Conservation (phyloP, 2,113 vertebrate genomes). For the Hirundichthys speculiger region DNA sequence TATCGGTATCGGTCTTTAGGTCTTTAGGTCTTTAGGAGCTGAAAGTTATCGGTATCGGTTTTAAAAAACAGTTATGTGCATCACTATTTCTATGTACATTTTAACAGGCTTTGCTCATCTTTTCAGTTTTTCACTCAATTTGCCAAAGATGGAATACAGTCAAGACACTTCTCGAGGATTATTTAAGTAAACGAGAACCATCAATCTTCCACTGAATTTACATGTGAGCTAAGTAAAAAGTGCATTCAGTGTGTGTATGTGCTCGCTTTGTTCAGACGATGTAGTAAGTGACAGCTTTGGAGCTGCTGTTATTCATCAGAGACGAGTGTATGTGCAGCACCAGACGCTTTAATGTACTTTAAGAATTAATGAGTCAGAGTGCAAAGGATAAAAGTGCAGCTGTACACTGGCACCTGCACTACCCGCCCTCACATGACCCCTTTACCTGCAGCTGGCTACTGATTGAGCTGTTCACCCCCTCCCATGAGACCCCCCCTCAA, state of each 20-base stretch:
- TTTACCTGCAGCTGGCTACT: slow-evolving; percentile 78
- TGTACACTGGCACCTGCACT: slow-evolving; percentile 69
- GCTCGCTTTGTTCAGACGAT: slow-evolving; percentile 11
- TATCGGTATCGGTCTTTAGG: no score
- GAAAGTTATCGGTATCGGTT: no score
- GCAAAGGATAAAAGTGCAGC: slow-evolving; percentile 75
- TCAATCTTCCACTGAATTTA: neutral
- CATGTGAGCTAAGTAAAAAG: neutral
- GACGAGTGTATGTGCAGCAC: slow-evolving; percentile 35
- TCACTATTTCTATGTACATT: no score
- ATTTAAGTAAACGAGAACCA: neutral
- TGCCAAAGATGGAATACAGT: no score
- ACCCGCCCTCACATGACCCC: slow-evolving; percentile 26
- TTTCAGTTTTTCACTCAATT: no score
- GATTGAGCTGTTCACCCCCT: slow-evolving; percentile 73
- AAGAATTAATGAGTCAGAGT: slow-evolving; percentile 68
- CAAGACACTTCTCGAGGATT: no score
- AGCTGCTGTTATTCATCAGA: slow-evolving; percentile 25
- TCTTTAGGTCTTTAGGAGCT: no score
- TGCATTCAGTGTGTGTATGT: neutral
- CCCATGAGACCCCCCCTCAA: slow-evolving; percentile 67
- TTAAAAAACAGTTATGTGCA: no score
- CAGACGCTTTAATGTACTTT: slow-evolving; percentile 62
- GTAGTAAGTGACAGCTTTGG: slow-evolving; percentile 20
- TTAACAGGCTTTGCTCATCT: no score